phyloP scores from a whole-genome alignment of 1,140 invertebrate genomes.

The Lordiphosa clarofinis region DNA sequence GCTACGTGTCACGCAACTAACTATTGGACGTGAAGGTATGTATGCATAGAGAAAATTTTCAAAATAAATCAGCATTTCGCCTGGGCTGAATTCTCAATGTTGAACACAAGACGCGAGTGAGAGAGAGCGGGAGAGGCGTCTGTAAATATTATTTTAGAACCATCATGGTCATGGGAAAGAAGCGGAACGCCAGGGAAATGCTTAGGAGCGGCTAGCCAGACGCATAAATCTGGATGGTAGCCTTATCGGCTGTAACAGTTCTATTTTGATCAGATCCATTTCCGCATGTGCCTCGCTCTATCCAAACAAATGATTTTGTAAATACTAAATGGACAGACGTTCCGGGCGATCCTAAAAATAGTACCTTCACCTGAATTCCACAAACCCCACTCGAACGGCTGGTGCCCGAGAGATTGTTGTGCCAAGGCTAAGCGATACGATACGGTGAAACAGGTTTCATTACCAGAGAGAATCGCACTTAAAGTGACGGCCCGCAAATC shows the following conservation, averaged over 20 bases:
- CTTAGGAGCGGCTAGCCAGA: slow-evolving; percentile 6
- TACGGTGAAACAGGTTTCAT: background rate
- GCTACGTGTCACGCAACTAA: slow-evolving; percentile 9
- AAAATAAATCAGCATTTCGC: slow-evolving; percentile 32
- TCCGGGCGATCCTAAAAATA: slow-evolving; percentile 6
- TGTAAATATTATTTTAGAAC: slow-evolving; percentile 9
- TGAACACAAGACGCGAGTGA: background rate
- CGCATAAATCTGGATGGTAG: background rate
- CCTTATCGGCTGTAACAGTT: slow-evolving; percentile 1
- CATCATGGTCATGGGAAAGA: slow-evolving; percentile 8
- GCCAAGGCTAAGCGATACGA: background rate
- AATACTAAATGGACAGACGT: slow-evolving; percentile 5
- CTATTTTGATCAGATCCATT: slow-evolving; percentile 13
- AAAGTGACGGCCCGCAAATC: background rate
- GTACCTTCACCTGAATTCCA: slow-evolving; percentile 9
- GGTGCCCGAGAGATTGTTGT: background rate
- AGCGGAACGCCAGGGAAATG: slow-evolving; percentile 4
- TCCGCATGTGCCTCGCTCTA: slow-evolving; percentile 2
- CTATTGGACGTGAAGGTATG: slow-evolving; percentile 1
- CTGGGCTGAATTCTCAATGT: slow-evolving; percentile 26
- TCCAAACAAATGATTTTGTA: slow-evolving; percentile 9
- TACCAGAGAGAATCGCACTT: background rate
- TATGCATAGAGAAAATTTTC: slow-evolving; percentile 12
- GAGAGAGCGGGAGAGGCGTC: slow-evolving; percentile 11
- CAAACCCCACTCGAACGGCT: background rate